Percentiles rank a stretch among this genome's conserved stretches.
phyloP scores from a whole-genome alignment of 1,140 invertebrate species.

The Drosophila cardini region DNA sequence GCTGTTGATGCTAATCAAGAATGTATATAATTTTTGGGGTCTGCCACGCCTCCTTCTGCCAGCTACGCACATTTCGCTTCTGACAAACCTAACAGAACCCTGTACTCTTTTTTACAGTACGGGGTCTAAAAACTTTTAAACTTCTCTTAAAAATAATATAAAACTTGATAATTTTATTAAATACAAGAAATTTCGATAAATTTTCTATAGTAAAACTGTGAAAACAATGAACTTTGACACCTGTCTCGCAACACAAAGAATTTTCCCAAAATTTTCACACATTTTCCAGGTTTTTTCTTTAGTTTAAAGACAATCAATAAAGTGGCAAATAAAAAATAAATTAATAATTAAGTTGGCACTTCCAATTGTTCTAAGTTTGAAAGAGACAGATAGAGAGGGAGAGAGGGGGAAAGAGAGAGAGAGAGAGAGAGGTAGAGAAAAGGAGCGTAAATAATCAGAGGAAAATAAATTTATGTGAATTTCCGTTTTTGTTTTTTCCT shows the following conservation, averaged over 20 bases:
- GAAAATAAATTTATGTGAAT: conserved; percentile 84
- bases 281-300: neutral
- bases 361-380: neutral
- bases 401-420: conserved; percentile 10
- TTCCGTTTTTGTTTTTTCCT: conserved; percentile 81
- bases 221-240: neutral
- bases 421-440: neutral
- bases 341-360: neutral
- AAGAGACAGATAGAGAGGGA: neutral
- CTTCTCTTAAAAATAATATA: no score
- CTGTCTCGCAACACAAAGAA: neutral
- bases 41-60: no score
- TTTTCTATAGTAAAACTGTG: neutral
- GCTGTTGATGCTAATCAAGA: no score
- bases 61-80: no score
- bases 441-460: conserved; percentile 63
- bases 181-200: neutral
- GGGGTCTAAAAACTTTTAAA: no score
- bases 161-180: no score
- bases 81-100: no score
- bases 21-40: no score
- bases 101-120: no score
- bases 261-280: neutral
- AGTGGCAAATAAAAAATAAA: neutral
- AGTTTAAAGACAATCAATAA: conserved; percentile 5